Evolutionary conservation across 2,797 vertebrate genomes (phyloP).

Genomic region (Fistularia commersonii): DNA sequence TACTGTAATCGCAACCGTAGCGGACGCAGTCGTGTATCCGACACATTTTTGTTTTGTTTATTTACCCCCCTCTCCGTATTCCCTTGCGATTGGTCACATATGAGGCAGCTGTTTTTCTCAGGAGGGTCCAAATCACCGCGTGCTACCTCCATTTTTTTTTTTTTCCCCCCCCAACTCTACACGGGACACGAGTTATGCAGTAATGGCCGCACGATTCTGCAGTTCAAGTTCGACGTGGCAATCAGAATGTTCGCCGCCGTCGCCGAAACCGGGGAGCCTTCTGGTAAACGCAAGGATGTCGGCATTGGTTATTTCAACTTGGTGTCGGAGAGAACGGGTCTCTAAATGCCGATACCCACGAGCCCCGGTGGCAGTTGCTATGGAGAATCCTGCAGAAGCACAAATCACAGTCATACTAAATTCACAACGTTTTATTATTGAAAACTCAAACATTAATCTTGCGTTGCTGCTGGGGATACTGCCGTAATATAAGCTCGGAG

Average conservation of each 20-base stretch:
- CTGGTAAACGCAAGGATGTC: neutral
- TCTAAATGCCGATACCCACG: conserved; percentile 1
- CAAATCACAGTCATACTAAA: neutral
- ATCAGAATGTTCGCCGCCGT: neutral
- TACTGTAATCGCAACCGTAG: too few relatives aligned
- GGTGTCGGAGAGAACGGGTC: neutral
- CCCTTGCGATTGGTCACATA: conserved; percentile 39
- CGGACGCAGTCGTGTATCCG: too few relatives aligned
- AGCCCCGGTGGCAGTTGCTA: too few relatives aligned
- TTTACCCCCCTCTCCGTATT: too few relatives aligned
- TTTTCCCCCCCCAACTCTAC: too few relatives aligned
- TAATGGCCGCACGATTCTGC: too few relatives aligned
- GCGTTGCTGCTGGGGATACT: neutral
- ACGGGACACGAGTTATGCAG: too few relatives aligned
- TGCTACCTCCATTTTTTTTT: conserved; percentile 11
- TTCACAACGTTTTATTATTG: neutral
- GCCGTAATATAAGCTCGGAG: neutral
- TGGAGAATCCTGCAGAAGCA: neutral
- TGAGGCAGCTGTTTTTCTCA: conserved; percentile 4
- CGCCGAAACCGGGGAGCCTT: conserved; percentile 1
- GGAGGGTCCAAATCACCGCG: neutral
- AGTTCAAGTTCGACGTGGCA: too few relatives aligned
- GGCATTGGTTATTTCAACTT: neutral
- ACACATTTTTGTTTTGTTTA: too few relatives aligned
- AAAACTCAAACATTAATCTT: neutral